Base-by-base conservation (phyloP, 2,888 invertebrate genomes). In the Pseudococcus viburni region DNA sequence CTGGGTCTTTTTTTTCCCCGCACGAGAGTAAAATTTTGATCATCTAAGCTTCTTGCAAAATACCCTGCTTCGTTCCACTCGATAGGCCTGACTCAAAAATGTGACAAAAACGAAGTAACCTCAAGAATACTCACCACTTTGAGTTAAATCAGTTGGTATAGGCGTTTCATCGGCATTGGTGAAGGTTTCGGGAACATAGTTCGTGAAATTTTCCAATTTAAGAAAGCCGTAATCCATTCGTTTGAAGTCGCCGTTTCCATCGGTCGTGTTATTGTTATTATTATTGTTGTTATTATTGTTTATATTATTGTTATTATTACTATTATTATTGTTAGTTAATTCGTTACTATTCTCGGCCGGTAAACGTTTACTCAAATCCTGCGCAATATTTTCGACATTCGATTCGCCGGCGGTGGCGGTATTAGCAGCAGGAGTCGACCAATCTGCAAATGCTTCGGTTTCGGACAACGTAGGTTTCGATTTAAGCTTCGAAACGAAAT, bases 341-440 rank as follows among this genome's bases (percentile, higher is more conserved):
- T 89, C 89, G 85, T 89, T 89, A 88, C 59, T 80, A 80, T 89
- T 89, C 59, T 89, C 86, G 42, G 89, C 83, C 55, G 88, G 89
- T 85, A 90, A 89, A 84, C 90, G 89, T 88, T 90, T 89, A 88
- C 90, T 90, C 87, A 90, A 80, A 88, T 90, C 90, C 89, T 90
- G 90, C 33, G 90, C 90, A 39, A 89, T 89, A 87, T 90, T 89
- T 88, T 90, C 86, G 15, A 84, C 26, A 51, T 48, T 84, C 6
- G 68, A 22, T 3, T 84, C 88, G 11, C 42, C 80, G 80, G 17
- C 17, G n/a, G 59, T n/a, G n/a, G 26, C 17, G 5, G 19, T 22
- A 46, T 46, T 84, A 48, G 84, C 15, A 84, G 59, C 6, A 9
- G 87, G 83, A 15, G 55, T 55, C 9, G 88, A 88, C 88, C 88